A percentile compares a stretch with the other conserved stretches of the same genome.
These are phyloP conservation scores for Habrosyne pyritoides DNA, from an alignment of 2,888 invertebrate genomes.

Conservation along the genomic window DNA sequence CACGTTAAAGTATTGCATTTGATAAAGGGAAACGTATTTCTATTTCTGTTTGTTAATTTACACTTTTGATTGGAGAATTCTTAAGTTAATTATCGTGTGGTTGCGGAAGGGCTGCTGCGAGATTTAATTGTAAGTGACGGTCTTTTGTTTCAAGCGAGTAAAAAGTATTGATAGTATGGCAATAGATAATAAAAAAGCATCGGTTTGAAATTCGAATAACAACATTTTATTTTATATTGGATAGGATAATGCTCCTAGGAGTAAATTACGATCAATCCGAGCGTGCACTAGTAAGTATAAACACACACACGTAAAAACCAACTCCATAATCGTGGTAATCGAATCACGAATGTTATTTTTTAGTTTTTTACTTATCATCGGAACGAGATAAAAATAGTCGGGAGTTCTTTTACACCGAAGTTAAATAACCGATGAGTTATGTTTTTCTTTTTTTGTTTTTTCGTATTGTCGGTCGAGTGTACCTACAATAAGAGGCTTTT, in stretches of 20 bases:
- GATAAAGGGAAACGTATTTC: not conserved
- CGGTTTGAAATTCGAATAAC: too few species aligned
- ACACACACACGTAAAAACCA: constrained; percentile 39
- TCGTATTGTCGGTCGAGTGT: constrained; percentile 20
- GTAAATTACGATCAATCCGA: too few species aligned
- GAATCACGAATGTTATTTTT: constrained; percentile 55
- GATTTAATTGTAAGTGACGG: not conserved
- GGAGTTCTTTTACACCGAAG: constrained; percentile 56
- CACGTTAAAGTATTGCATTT: not conserved
- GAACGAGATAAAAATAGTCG: constrained; percentile 50
- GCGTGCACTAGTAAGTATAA: constrained; percentile 37
- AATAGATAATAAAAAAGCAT: too few species aligned
- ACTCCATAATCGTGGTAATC: constrained; percentile 58
- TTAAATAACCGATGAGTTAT: constrained; percentile 43
- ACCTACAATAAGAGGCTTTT: constrained; percentile 29
- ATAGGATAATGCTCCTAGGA: too few species aligned
- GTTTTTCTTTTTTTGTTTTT: constrained; percentile 41
- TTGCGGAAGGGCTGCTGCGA: too few species aligned
- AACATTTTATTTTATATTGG: too few species aligned
- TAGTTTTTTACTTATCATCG: constrained; percentile 37
- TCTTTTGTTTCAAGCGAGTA: too few species aligned
- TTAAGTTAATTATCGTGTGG: not conserved
- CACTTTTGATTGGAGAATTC: too few species aligned
- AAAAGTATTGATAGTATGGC: too few species aligned
- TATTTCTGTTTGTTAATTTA: not conserved